Percentiles rank a stretch among this genome's conserved stretches.
phyloP scores from a whole-genome alignment of 2,797 vertebrate species.

The Vireo griseus region DNA sequence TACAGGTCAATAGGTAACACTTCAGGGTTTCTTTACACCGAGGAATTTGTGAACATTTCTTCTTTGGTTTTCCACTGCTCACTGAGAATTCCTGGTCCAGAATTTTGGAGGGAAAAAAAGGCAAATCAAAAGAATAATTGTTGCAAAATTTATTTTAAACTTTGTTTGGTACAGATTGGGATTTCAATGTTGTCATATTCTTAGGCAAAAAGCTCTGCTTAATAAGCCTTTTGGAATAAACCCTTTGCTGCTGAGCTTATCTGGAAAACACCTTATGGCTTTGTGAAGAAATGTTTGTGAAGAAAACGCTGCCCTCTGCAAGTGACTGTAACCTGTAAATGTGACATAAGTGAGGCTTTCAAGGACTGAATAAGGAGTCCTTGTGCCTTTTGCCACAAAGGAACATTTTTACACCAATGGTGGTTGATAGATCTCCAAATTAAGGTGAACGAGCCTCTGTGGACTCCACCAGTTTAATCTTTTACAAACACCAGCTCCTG shows the following conservation, averaged over 20 bases:
- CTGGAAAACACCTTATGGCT: neutral
- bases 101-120: neutral
- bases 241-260: neutral
- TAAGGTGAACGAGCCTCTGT: accelerated
- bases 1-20: neutral
- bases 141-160: neutral
- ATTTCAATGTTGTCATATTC: neutral
- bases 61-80: neutral
- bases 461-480: neutral
- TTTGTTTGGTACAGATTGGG: neutral
- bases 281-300: neutral
- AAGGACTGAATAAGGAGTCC: neutral
- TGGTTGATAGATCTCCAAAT: neutral
- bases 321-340: neutral
- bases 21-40: neutral
- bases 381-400: neutral
- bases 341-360: neutral
- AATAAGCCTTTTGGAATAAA: neutral
- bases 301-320: neutral
- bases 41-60: neutral
- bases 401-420: accelerated
- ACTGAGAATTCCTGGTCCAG: neutral
- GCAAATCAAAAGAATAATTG: neutral
- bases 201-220: neutral
- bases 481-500: neutral